Evolutionary conservation across 2,888 invertebrate genomes (phyloP).

Genomic region (Griposia aprilina): DNA sequence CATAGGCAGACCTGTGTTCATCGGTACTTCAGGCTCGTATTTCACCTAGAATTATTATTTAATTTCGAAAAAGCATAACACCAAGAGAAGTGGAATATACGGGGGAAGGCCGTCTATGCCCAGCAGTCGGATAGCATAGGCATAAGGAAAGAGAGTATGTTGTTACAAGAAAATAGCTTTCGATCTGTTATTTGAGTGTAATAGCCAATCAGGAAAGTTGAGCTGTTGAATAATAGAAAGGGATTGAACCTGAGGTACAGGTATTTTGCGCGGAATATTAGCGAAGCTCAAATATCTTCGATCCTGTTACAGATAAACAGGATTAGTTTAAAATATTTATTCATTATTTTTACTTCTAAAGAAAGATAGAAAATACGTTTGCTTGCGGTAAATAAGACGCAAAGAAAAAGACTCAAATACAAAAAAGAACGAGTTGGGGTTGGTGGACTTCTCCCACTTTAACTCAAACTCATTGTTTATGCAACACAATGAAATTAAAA

Average conservation of each 20-base stretch:
- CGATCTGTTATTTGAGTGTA: neutral
- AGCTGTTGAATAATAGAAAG: neutral
- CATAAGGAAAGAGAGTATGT: neutral
- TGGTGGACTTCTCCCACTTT: neutral
- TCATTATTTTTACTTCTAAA: neutral
- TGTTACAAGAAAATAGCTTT: neutral
- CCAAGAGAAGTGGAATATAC: neutral
- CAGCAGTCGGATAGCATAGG: neutral
- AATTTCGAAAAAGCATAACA: neutral
- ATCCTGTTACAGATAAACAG: neutral
- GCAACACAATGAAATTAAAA: neutral
- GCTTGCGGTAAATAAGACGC: no score
- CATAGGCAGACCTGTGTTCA: slow-evolving; percentile 65
- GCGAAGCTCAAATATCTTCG: neutral
- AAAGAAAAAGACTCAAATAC: no score
- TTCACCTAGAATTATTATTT: slow-evolving; percentile 72
- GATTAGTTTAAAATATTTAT: neutral
- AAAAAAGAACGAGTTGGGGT: no score
- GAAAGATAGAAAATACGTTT: no score
- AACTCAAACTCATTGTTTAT: neutral
- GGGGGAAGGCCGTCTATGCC: neutral
- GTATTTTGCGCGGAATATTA: neutral
- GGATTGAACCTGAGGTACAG: neutral
- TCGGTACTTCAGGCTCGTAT: slow-evolving; percentile 74
- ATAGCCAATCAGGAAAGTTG: neutral